Base-by-base conservation (phyloP, 1,140 invertebrate genomes). In the Episyrphus balteatus region DNA sequence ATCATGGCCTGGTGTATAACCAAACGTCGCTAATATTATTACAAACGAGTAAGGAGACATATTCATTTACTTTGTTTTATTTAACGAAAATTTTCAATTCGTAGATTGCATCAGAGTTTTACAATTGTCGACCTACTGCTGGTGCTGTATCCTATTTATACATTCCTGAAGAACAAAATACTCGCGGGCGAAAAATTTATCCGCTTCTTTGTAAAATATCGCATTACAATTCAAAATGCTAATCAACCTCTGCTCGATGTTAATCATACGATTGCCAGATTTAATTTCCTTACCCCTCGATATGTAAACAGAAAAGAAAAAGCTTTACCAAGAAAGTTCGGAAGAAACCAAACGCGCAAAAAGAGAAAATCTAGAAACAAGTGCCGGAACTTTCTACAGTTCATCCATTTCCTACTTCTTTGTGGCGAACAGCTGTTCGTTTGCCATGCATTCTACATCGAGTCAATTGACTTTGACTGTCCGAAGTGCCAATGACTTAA, bases 381-480 rank as follows among this genome's bases (percentile, higher is more conserved):
- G 86, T 99, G n/a, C 93, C 95, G 1, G 96, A 99, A 72, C 71
- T 99, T 13, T 97, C 94, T 65, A 80, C 84, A 10, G 83, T 96
- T 48, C 96, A 99, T 77, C 93, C 94, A 1, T 96, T 98, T 70
- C 84, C 91, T 0, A 93, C 94, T 1, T 92, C 92, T 7, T 73
- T 98, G 6, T 99, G 96, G 96, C 81, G 92, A 50, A 92, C 97
- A 61, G 91, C 93, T 2, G 92, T 98, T 9, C 96, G 91, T 56
- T 68, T 99, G 41, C 96, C n/a, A n/a, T n/a, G n/a, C n/a, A n/a
- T n/a, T n/a, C n/a, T n/a, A n/a, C n/a, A n/a, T n/a, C n/a, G n/a
- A 96, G 5, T 94, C n/a, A n/a, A n/a, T n/a, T n/a, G n/a, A n/a
- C n/a, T n/a, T n/a, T n/a, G n/a, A n/a, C n/a, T n/a, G n/a, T n/a